phyloP scores from a whole-genome alignment of 2,888 invertebrate species.

The Philaethria dido region DNA sequence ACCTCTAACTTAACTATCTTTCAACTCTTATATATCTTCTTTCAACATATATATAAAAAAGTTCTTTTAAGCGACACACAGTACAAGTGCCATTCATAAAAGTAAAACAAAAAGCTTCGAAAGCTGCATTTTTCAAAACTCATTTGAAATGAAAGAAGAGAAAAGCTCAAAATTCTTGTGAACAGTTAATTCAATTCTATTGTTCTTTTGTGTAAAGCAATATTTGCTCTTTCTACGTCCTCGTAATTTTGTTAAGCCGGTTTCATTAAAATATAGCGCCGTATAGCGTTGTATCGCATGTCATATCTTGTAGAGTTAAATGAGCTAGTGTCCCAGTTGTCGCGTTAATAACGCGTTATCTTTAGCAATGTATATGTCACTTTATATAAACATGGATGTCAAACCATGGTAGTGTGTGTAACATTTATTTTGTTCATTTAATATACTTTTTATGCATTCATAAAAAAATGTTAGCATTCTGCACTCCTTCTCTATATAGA shows the following conservation, averaged over 20 bases:
- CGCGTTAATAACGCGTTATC: no score
- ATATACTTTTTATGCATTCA: no score
- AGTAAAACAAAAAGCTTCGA: background rate
- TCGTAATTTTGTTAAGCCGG: conserved; percentile 1
- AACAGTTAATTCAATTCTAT: conserved; percentile 23
- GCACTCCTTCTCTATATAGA: no score
- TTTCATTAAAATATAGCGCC: background rate
- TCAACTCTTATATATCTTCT: no score
- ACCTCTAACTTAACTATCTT: no score
- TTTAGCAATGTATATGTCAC: no score
- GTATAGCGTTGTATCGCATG: background rate
- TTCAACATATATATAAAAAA: no score
- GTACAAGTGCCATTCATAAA: conserved; percentile 8
- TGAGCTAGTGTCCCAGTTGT: no score
- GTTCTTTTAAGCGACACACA: background rate
- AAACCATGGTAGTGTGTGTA: no score
- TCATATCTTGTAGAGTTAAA: background rate
- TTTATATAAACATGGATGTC: no score
- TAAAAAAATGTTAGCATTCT: no score
- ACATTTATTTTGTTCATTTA: no score
- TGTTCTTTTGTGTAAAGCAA: conserved; percentile 10
- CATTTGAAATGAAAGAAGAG: conserved; percentile 5
- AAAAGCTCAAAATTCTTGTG: conserved; percentile 2
- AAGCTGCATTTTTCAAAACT: conserved; percentile 3
- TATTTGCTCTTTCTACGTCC: conserved; percentile 19